Evolutionary conservation across 2,797 vertebrate genomes (phyloP).

Genomic region (Tachyglossus aculeatus): DNA sequence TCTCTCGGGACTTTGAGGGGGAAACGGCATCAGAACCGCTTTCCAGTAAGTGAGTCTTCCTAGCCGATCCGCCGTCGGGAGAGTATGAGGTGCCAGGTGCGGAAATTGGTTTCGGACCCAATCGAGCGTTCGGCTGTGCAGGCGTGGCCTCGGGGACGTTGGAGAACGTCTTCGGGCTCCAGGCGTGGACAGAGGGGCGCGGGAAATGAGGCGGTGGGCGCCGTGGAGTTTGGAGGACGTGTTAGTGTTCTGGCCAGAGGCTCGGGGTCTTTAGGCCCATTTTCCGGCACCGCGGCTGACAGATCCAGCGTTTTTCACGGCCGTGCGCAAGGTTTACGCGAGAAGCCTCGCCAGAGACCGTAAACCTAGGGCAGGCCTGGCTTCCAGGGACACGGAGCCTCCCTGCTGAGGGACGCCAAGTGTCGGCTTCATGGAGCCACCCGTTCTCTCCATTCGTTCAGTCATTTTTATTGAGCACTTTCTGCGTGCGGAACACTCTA

Average conservation of each 20-base stretch:
- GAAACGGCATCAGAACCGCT: slow-evolving; percentile 28
- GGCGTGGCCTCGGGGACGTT: not conserved
- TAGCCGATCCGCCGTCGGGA: not conserved
- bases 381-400: too few relatives aligned
- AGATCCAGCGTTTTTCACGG: too few relatives aligned
- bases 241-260: slow-evolving; percentile 12
- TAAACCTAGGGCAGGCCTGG: too few relatives aligned
- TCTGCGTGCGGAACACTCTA: too few relatives aligned
- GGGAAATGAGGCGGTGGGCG: slow-evolving; percentile 50
- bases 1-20: slow-evolving; percentile 27
- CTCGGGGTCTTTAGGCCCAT: too few relatives aligned
- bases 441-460: too few relatives aligned
- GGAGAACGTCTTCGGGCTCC: slow-evolving; percentile 10
- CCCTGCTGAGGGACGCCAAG: too few relatives aligned
- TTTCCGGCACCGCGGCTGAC: too few relatives aligned
- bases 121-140: not conserved
- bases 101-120: slow-evolving; percentile 11
- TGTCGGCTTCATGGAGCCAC: too few relatives aligned
- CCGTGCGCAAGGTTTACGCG: too few relatives aligned
- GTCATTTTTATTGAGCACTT: too few relatives aligned
- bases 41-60: slow-evolving; percentile 17
- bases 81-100: not conserved
- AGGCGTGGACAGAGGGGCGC: slow-evolving; percentile 17
- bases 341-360: too few relatives aligned
- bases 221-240: slow-evolving; percentile 3